Evolutionary conservation across 1,140 invertebrate genomes (phyloP), one percentile per base, ranked within the genome.

Genomic region (Lucilia cuprina): DNA sequence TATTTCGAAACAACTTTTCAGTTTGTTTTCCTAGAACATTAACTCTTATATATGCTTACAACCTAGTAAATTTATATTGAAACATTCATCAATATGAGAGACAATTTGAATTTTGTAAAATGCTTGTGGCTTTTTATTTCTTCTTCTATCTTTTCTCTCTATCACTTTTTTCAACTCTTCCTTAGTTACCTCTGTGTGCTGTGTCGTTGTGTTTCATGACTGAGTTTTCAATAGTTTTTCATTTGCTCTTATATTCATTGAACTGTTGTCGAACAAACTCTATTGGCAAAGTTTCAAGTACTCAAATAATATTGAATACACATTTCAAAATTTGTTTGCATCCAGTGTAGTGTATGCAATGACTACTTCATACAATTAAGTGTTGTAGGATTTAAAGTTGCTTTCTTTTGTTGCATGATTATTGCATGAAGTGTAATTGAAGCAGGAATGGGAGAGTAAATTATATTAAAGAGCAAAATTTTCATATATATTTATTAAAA

Each of bases 151-250:
- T 60, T 2, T 60, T 60, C 14, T 60, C 55, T n/a, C n/a, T 60
- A n/a, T 60, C 55, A n/a, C 14, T 70, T 21, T 25, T 10, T 21
- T 4, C n/a, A 12, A 10, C 19, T 70, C 19, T 21, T 10, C 19
- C 21, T 21, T 21, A 70, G 19, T 5, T 19, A 12, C 65, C 21
- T 70, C 19, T 7, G 1, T 7, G 1, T 12, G 2, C n/a, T n/a
- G 10, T 19, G 19, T 8, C 9, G 65, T 30, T 30, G 25, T 30
- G 21, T 3, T 19, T 5, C 5, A 70, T 70, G 65, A 70, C 65
- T 70, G n/a, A 70, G n/a, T 70, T 21, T 70, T 70, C 65, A 70
- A 25, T 70, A 70, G 65, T 70, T 70, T 70, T 70, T 70, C 19
- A 70, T 70, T 70, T 55, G 50, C 50, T 55, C 17, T 55, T 55